Base-by-base conservation (phyloP, 2,888 invertebrate genomes). In the Synergus laeviventris region DNA sequence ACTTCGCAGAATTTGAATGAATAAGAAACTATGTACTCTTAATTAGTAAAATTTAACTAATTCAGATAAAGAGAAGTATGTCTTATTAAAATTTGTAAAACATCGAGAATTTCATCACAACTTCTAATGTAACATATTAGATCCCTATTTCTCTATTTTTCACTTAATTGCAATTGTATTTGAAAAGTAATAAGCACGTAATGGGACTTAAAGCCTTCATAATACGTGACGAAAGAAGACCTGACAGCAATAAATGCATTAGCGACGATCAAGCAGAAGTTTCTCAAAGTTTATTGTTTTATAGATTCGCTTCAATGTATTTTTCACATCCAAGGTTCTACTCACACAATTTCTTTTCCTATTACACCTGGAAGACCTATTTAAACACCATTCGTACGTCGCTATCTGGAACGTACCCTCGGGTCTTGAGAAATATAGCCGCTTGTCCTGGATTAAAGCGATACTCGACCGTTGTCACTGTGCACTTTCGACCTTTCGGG, bases 401-500 rank as follows among this genome's bases (percentile, higher is more conserved):
- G 49, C 70, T 70, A 70, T 70, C 70, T 24, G 18, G 49, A 54
- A 70, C 70, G 45, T 54, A 49, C 70, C 70, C 45, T 45, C 31
- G 49, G 70, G 49, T 54, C 31, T 45, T 12, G 1, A 11, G 49
- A 70, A 70, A 70, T 70, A 49, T 49, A 49, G n/a, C 45, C 24
- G 31, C 49, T 49, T 31, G 45, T n/a, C 70, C 24, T n/a, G 70
- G 70, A 70, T 70, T 70, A 70, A 70, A 54, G 70, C 31, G 70
- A 31, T 36, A 70, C 70, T 70, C 31, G 45, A 36, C 49, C 70
- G 5, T 49, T 70, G 36, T 31, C 24, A 49, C 49, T 70, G 36
- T 70, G 49, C 70, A 70, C 24, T 70, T 70, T 36, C n/a, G 45
- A 70, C 49, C 49, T 54, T 31, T 54, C n/a, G 18, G 16, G 11